phyloP scores from a whole-genome alignment of 1,140 invertebrate species.

The Monomorium pharaonis region DNA sequence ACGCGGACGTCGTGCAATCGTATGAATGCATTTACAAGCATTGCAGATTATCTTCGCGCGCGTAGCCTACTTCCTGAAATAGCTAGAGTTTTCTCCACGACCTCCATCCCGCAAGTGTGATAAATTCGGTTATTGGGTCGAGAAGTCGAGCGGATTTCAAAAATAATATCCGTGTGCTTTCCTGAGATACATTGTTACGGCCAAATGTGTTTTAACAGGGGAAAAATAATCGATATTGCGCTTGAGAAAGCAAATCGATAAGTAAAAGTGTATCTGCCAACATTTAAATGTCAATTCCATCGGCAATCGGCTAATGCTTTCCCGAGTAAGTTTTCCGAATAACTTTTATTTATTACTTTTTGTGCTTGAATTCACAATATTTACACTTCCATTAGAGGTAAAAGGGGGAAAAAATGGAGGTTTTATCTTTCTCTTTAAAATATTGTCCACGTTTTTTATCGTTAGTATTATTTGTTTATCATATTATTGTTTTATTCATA shows the following conservation, averaged over 20 bases:
- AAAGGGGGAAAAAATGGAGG: background rate
- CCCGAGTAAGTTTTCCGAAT: background rate
- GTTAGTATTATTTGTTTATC: background rate
- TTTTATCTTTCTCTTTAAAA: background rate
- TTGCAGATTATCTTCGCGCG: constrained; percentile 34
- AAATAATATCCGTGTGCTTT: constrained; percentile 34
- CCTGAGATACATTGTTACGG: background rate
- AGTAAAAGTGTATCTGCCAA: background rate
- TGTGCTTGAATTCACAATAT: background rate
- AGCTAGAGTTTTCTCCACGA: constrained; percentile 45
- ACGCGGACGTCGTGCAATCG: background rate
- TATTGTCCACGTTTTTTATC: background rate
- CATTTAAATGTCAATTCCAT: background rate
- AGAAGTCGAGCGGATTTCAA: constrained; percentile 45
- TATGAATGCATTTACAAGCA: constrained; percentile 25
- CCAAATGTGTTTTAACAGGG: background rate
- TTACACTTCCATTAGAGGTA: background rate
- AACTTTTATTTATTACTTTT: background rate
- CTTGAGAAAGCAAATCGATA: constrained; percentile 14
- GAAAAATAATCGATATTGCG: constrained; percentile 10
- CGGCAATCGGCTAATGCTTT: background rate
- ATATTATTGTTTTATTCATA: background rate
- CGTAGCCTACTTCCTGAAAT: constrained; percentile 55
- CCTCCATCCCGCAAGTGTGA: constrained; percentile 3
- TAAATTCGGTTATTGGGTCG: constrained; percentile 55